Conservation (phyloP, 2,113 vertebrate genomes). For the Pedetes capensis region DNA sequence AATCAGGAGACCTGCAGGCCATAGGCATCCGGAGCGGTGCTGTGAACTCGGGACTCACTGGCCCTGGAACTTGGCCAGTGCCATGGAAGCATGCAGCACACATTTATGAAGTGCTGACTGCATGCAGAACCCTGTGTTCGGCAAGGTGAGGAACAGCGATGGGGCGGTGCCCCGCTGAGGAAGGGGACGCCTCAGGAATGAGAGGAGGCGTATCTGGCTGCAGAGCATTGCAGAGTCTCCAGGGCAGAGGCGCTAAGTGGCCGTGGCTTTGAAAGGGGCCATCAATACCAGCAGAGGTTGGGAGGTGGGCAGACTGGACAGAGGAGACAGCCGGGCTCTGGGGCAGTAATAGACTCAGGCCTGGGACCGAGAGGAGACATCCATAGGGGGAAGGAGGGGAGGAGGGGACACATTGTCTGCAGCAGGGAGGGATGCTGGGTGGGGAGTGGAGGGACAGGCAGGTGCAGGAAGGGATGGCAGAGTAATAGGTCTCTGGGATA, state of each 20-base stretch:
- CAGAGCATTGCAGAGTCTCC: background rate
- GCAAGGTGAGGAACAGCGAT: background rate
- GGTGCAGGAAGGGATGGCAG: background rate
- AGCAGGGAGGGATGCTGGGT: rapidly evolving
- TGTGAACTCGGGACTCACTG: background rate
- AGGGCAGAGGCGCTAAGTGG: background rate
- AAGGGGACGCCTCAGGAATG: rapidly evolving
- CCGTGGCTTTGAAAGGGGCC: background rate
- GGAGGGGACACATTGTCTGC: too few relatives aligned
- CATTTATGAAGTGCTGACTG: background rate
- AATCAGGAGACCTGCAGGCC: background rate
- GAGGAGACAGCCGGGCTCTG: background rate
- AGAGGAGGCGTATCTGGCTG: background rate
- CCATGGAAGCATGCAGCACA: background rate
- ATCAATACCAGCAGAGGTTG: background rate
- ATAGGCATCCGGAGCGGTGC: background rate
- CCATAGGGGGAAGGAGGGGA: too few relatives aligned
- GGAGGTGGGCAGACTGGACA: background rate
- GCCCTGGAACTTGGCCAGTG: background rate
- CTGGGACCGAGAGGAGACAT: rapidly evolving
- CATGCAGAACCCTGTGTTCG: background rate
- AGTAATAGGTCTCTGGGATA: background rate
- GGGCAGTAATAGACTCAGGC: background rate
- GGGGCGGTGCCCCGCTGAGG: background rate
- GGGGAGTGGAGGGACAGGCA: background rate